Evolutionary conservation across 2,113 vertebrate genomes (phyloP).

Genomic region (Pagrus major): DNA sequence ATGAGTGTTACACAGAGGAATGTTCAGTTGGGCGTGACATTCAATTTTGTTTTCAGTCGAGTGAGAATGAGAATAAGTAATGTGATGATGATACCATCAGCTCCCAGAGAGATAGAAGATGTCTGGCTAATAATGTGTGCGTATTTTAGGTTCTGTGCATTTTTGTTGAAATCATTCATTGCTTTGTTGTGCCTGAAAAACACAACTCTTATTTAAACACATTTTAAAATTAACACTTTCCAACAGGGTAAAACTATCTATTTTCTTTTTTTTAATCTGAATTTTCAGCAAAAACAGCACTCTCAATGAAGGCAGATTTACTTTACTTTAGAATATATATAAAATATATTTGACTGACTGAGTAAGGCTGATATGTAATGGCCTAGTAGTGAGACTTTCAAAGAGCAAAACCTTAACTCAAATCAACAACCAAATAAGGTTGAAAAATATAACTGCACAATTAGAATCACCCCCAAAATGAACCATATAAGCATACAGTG

Average conservation of each 20-base stretch:
- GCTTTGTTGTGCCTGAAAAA: background rate
- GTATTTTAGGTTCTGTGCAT: background rate
- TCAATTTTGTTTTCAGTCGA: background rate
- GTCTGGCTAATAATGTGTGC: background rate
- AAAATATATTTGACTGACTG: too few species aligned
- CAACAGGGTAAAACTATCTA: background rate
- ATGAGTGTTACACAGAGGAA: background rate
- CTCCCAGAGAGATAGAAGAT: background rate
- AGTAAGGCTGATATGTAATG: too few species aligned
- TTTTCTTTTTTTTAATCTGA: background rate
- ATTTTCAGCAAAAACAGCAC: background rate
- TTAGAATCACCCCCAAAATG: background rate
- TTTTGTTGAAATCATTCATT: background rate
- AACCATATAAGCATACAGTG: background rate
- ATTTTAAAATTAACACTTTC: background rate
- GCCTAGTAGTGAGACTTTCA: too few species aligned
- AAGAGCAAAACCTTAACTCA: too few species aligned
- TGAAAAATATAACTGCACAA: too few species aligned
- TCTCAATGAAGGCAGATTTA: background rate
- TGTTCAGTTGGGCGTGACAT: background rate
- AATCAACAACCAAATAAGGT: background rate
- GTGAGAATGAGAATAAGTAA: background rate
- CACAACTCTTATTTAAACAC: background rate
- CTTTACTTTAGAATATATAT: background rate
- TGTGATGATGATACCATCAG: conserved; percentile 9